Conservation (phyloP, 2,797 vertebrate species). For the Characodon lateralis region DNA sequence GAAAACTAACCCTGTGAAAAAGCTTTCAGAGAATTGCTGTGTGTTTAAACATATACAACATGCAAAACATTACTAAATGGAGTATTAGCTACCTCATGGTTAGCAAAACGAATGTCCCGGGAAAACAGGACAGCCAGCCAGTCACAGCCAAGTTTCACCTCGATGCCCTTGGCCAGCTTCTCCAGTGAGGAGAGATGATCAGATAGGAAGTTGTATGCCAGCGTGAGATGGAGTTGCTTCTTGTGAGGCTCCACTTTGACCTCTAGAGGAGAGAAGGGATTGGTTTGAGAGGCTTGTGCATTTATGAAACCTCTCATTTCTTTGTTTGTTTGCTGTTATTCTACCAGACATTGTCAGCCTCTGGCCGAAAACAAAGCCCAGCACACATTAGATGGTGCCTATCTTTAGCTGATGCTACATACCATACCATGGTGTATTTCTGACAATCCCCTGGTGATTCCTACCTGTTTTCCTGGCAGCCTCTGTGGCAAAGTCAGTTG, state of each 20-base stretch:
- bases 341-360: not conserved
- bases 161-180: conserved; percentile 91
- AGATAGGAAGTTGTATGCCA: conserved; percentile 94
- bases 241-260: conserved; percentile 93
- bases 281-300: not conserved
- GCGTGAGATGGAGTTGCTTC: conserved; percentile 95
- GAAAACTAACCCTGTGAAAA: not conserved
- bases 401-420: too few species aligned
- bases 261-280: conserved; percentile 73
- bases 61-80: not conserved
- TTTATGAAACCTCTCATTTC: not conserved
- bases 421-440: too few species aligned
- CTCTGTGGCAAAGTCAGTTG: conserved; percentile 89
- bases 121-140: conserved; percentile 95
- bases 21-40: not conserved
- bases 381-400: not conserved
- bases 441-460: conserved; percentile 7
- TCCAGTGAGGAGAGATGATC: conserved; percentile 89
- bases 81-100: conserved; percentile 85
- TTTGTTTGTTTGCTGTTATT: not conserved
- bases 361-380: not conserved
- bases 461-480: conserved; percentile 88
- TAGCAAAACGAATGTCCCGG: conserved; percentile 92
- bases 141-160: conserved; percentile 91
- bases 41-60: not conserved